These are phyloP conservation scores for Homarus americanus DNA, from an alignment of 1,140 invertebrate genomes.

Conservation along the genomic window DNA sequence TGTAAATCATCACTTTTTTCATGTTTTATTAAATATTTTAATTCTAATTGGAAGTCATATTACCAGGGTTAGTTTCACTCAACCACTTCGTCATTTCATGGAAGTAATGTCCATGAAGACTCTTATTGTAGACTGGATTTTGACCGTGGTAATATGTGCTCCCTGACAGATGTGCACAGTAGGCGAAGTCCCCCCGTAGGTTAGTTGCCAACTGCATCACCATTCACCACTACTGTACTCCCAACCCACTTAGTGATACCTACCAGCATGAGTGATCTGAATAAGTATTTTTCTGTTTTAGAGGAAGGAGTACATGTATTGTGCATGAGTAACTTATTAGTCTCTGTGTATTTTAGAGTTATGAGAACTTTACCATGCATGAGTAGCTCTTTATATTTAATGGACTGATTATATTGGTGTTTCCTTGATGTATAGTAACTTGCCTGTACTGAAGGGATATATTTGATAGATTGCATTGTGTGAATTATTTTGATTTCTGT, in stretches of 20 bases:
- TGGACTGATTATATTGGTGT: background rate
- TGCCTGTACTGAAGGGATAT: background rate
- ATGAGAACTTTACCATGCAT: background rate
- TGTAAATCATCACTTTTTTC: too few relatives aligned
- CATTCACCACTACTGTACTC: slow-evolving; percentile 38
- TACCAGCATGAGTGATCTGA: slow-evolving; percentile 37
- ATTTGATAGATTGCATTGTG: background rate
- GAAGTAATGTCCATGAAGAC: background rate
- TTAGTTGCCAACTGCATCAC: slow-evolving; percentile 55
- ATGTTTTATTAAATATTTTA: too few relatives aligned
- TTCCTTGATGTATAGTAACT: background rate
- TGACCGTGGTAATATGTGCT: slow-evolving; percentile 47
- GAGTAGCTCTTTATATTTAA: background rate
- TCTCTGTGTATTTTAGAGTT: background rate
- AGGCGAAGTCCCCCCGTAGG: slow-evolving; percentile 49
- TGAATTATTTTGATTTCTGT: background rate
- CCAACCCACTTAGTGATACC: slow-evolving; percentile 25
- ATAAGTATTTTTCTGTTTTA: slow-evolving; percentile 48
- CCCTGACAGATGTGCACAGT: slow-evolving; percentile 57
- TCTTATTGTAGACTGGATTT: background rate
- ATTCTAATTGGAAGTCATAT: background rate
- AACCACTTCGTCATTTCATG: background rate
- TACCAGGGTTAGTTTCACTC: slow-evolving; percentile 3
- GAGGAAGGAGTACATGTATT: background rate
- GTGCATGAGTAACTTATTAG: background rate